Evolutionary conservation across 2,888 invertebrate species (phyloP).

Genomic region (Germaria angustata): DNA sequence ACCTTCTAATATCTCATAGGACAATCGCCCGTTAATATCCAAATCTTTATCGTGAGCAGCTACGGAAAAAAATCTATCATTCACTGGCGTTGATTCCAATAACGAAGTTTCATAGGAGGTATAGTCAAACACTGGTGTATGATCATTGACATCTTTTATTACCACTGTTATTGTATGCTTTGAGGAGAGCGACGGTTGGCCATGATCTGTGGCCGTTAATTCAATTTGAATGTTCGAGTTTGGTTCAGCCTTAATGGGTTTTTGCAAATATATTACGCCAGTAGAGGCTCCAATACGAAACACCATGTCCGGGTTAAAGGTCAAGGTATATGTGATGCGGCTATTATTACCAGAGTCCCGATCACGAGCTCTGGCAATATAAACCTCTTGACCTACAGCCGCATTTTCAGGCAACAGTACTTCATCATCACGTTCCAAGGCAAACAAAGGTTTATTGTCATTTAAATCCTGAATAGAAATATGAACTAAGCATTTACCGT

Average conservation of each 20-base stretch:
- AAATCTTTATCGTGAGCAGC: slow-evolving; percentile 94
- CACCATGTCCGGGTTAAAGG: slow-evolving; percentile 88
- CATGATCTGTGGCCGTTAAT: slow-evolving; percentile 92
- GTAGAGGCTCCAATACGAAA: slow-evolving; percentile 92
- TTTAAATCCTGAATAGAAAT: slow-evolving; percentile 92
- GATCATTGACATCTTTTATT: slow-evolving; percentile 95
- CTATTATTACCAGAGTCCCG: slow-evolving; percentile 94
- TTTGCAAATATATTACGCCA: slow-evolving; percentile 93
- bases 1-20: slow-evolving; percentile 91
- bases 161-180: slow-evolving; percentile 87
- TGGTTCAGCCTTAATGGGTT: slow-evolving; percentile 88
- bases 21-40: slow-evolving; percentile 88
- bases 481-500: slow-evolving; percentile 89
- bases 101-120: slow-evolving; percentile 95
- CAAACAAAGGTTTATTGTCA: slow-evolving; percentile 93
- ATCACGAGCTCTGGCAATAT: slow-evolving; percentile 92
- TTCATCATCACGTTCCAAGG: slow-evolving; percentile 87
- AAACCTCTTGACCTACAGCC: slow-evolving; percentile 96
- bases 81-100: slow-evolving; percentile 93
- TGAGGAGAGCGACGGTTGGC: slow-evolving; percentile 87
- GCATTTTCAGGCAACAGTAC: slow-evolving; percentile 91
- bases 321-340: slow-evolving; percentile 89
- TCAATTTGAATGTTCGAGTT: slow-evolving; percentile 87
- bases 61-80: slow-evolving; percentile 93
- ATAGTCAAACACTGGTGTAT: slow-evolving; percentile 95